Evolutionary conservation across 2,888 invertebrate species (phyloP).

Genomic region (Apotomis turbidana): DNA sequence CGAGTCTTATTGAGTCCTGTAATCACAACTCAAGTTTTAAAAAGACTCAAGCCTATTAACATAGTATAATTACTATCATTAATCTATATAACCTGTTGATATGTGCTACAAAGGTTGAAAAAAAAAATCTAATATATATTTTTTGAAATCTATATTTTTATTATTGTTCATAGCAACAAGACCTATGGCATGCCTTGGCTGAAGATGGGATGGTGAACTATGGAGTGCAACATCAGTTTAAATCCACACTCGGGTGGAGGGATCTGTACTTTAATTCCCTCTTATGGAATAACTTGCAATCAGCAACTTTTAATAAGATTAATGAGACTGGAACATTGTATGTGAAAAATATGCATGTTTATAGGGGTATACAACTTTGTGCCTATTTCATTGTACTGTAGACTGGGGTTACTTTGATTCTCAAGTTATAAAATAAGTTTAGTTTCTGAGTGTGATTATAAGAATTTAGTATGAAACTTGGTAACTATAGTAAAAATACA

Average conservation of each 20-base stretch:
- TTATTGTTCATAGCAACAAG: constrained; percentile 45
- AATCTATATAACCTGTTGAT: too few relatives aligned
- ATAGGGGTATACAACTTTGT: constrained; percentile 52
- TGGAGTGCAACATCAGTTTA: constrained; percentile 51
- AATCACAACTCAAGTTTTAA: too few relatives aligned
- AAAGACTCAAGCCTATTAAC: too few relatives aligned
- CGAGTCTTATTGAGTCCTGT: too few relatives aligned
- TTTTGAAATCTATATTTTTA: background rate
- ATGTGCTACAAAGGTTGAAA: too few relatives aligned
- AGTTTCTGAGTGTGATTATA: too few relatives aligned
- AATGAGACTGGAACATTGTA: constrained; percentile 26
- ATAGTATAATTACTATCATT: too few relatives aligned
- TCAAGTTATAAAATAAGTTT: too few relatives aligned
- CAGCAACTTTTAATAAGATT: constrained; percentile 45
- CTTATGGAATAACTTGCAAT: constrained; percentile 53
- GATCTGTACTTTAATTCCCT: constrained; percentile 52
- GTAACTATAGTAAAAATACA: too few relatives aligned
- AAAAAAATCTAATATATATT: background rate
- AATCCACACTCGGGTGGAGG: constrained; percentile 49
- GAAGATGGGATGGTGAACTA: constrained; percentile 49
- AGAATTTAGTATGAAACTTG: too few relatives aligned
- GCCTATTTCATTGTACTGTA: too few relatives aligned
- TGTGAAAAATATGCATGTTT: constrained; percentile 54
- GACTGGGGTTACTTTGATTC: too few relatives aligned
- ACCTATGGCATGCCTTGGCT: constrained; percentile 51